These are phyloP conservation scores for Podilymbus podiceps DNA, from an alignment of 2,113 vertebrate genomes.

Conservation along the genomic window DNA sequence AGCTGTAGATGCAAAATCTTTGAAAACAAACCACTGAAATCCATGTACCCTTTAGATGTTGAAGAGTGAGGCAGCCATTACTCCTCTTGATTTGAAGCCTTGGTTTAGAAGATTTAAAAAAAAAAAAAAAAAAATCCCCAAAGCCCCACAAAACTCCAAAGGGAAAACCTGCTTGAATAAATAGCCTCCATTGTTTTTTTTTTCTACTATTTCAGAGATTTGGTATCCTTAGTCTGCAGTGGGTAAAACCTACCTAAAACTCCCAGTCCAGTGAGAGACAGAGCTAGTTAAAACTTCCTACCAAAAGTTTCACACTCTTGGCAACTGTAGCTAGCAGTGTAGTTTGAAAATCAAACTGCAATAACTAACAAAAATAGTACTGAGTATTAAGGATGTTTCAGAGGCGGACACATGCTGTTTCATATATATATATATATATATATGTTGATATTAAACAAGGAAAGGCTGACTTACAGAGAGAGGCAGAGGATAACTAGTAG, in stretches of 20 bases:
- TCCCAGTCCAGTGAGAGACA: neutral
- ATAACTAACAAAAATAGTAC: neutral
- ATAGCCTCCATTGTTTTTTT: neutral
- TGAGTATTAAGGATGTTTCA: neutral
- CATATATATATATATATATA: neutral
- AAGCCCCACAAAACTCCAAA: neutral
- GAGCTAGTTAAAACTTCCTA: neutral
- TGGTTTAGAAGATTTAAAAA: neutral
- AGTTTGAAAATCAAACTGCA: neutral
- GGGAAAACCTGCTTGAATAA: neutral
- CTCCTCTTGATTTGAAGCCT: neutral
- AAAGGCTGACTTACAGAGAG: neutral
- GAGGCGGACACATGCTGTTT: neutral
- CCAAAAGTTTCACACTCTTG: neutral
- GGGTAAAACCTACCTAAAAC: neutral
- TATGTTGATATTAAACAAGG: neutral
- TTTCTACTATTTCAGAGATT: neutral
- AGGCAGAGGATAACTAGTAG: neutral
- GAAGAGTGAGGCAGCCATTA: neutral
- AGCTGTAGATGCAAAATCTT: neutral
- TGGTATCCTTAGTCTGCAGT: neutral
- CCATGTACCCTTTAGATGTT: neutral
- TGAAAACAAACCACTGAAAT: neutral
- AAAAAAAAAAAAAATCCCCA: no score
- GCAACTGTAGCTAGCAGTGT: neutral